These are phyloP conservation scores for Australoheros facetus DNA, from an alignment of 2,797 vertebrate genomes.

Conservation along the genomic window DNA sequence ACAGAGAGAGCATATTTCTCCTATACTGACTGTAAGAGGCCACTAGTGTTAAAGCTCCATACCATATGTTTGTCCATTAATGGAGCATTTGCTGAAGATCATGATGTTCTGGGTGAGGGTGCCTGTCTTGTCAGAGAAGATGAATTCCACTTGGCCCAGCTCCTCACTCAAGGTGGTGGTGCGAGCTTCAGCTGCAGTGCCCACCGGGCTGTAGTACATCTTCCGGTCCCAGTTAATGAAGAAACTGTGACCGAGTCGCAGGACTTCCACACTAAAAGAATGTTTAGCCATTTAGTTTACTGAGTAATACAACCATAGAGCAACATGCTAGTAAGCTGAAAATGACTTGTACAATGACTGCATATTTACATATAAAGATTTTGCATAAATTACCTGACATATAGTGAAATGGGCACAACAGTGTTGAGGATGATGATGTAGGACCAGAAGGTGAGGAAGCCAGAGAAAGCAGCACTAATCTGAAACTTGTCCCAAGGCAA, in stretches of 20 bases:
- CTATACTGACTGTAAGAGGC: too few species aligned
- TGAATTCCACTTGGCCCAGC: slow-evolving; percentile 92
- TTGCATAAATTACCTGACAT: slow-evolving; percentile 84
- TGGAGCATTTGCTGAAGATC: slow-evolving; percentile 93
- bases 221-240: slow-evolving; percentile 95
- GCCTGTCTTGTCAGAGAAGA: slow-evolving; percentile 94
- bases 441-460: slow-evolving; percentile 94
- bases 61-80: slow-evolving; percentile 88
- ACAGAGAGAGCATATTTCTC: too few species aligned
- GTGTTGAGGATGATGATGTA: slow-evolving; percentile 97
- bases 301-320: not conserved
- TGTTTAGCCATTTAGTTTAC: not conserved
- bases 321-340: not conserved
- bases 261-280: slow-evolving; percentile 87
- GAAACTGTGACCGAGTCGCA: slow-evolving; percentile 92
- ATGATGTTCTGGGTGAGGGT: slow-evolving; percentile 97
- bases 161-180: slow-evolving; percentile 95
- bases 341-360: not conserved
- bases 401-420: slow-evolving; percentile 93
- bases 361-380: not conserved
- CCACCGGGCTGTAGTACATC: slow-evolving; percentile 84
- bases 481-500: slow-evolving; percentile 82
- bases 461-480: slow-evolving; percentile 84
- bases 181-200: slow-evolving; percentile 86
- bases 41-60: slow-evolving; percentile 8